Evolutionary conservation across 2,888 invertebrate species (phyloP), one percentile per base, ranked within the genome.

Genomic region (Galerucella calmariensis): DNA sequence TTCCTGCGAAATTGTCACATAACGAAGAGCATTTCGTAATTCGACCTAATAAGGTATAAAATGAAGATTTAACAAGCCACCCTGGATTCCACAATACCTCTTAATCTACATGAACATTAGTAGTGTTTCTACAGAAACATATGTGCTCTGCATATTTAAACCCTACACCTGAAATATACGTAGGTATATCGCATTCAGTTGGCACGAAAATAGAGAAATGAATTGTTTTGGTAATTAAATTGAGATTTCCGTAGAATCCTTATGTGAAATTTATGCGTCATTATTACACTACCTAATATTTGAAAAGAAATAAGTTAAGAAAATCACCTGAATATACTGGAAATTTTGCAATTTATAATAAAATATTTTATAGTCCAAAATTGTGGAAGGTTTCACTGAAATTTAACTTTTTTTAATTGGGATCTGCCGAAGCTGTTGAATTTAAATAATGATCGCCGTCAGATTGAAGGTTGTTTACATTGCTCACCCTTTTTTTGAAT

Each of bases 91-190:
- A 75, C 77, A 80, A 80, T 76, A 77, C 76, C 78, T 79, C 79
- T 74, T 80, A 80, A 79, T 81, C 81, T 77, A 80, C 80, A 78
- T 81, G 76, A 78, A 79, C 79, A 78, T 80, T 81, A 80, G 79
- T 77, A 76, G n/a, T n/a, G n/a, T 78, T 69, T 76, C 75, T 76
- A 74, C 71, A 67, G 70, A 76, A 69, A 66, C 72, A 70, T 77
- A 74, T 75, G 72, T 70, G 65, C 67, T 70, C 67, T 70, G 72
- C 71, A 74, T 72, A 59, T 48, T 59, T 66, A 59, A 72, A 66
- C 63, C 9, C 14, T 27, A 53, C 14, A 14, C 58, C 24, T 12
- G 59, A 65, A 66, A 71, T 71, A 65, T 53, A 65, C 27, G n/a
- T n/a, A 41, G 5, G 8, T n/a, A 62, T 41, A 2, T 44, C 20